Base-by-base conservation (phyloP, 2,888 invertebrate genomes). In the Calliopum simillimum region DNA sequence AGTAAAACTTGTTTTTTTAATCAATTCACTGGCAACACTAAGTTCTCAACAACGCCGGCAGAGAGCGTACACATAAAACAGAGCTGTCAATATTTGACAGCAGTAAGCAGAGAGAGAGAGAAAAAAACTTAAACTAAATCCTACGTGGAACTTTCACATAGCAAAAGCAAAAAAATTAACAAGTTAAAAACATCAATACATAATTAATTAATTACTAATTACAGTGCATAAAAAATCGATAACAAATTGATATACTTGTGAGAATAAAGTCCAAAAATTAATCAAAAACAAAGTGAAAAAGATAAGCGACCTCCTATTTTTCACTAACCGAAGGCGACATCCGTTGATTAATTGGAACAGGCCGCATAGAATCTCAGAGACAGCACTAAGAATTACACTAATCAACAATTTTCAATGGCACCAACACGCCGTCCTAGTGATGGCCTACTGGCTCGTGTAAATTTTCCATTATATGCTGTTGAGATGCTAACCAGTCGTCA, bases 381-480 rank as follows among this genome's bases (percentile, higher is more conserved):
- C 13, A 64, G 65, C 25, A 66, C 44, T 46, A 3, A n/a, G 3
- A 23, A n/a, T n/a, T 49, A 59, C 58, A 21, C 3, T 41, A 41
- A 51, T n/a, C 12, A 63, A 55, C 46, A 68, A 64, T 3, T 6
- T 33, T 59, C 16, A 84, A 92, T 91, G 91, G 87, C 90, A 76
- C 88, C 89, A 68, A 87, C 88, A 78, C 85, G 89, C 78, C 87
- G 88, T 83, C 89, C 88, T 75, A 88, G 88, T 80, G 91, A 93
- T 84, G 92, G 94, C 77, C 89, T 95, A 78, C 86, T 95, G 83
- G 95, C 96, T 74, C 90, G 93, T 81, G 94, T 97, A 61, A 96
- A 96, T 89, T 96, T 97, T 88, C 98, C 98, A 5, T 89, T 97
- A 72, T 98, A 97, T 85, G 92, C 95, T 3, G 89, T 98, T 44